These are phyloP conservation scores for Thryonomys swinderianus DNA, from an alignment of 2,113 vertebrate species.

Conservation along the genomic window DNA sequence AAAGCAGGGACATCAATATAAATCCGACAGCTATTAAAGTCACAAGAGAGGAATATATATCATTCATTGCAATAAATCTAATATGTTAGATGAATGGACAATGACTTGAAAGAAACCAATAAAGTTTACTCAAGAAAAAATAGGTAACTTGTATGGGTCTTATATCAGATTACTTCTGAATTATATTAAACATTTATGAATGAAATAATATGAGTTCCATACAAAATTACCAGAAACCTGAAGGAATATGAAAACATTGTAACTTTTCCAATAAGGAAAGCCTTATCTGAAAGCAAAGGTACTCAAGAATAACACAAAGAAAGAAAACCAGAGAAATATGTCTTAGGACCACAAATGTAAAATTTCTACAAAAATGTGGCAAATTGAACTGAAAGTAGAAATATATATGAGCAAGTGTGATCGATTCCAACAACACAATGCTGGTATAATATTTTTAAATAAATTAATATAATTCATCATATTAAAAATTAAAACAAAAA, in stretches of 20 bases:
- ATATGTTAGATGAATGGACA: neutral
- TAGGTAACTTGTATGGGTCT: neutral
- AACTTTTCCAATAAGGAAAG: neutral
- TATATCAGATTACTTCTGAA: neutral
- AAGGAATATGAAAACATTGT: neutral
- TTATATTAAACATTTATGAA: neutral
- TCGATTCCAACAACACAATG: neutral
- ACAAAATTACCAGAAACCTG: conserved; percentile 3
- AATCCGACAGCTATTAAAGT: neutral
- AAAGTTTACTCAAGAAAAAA: neutral
- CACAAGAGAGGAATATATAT: neutral
- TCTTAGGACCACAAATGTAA: neutral
- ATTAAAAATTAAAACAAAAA: neutral
- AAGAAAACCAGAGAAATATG: neutral
- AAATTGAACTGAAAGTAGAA: neutral
- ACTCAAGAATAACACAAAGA: neutral
- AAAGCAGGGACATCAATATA: neutral
- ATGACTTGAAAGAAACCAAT: neutral
- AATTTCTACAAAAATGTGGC: neutral
- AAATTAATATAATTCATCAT: neutral
- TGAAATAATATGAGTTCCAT: neutral
- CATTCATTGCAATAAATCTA: neutral
- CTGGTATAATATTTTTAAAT: neutral
- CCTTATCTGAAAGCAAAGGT: neutral
- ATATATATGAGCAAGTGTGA: neutral